Base-by-base conservation (phyloP, 1,140 invertebrate genomes). In the Latrodectus geometricus region DNA sequence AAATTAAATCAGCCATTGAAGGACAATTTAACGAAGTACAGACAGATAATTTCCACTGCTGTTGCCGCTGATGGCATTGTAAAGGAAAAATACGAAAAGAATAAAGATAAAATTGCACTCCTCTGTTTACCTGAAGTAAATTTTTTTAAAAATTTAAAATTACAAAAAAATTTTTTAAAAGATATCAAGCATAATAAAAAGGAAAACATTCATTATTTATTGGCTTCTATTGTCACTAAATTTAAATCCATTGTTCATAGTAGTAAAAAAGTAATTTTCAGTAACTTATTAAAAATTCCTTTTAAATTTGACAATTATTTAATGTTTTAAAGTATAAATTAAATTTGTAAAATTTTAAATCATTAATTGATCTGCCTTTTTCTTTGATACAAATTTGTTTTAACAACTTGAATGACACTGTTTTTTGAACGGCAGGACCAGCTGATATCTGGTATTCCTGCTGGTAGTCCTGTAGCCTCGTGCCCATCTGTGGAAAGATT, bases 1-100 rank as follows among this genome's bases (percentile, higher is more conserved):
- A 95, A 95, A 91, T 93, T 99, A 50, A 99, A 97, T 4, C 95
- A 96, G 90, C 95, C 96, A 88, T 96, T 99, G 90, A 93, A 93
- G 83, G 92, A 94, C 15, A 98, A 99, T 92, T 93, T 95, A 69
- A 93, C 93, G 87, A 99, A 99, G 91, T 99, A 99, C 92, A 93
- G 95, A 15, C 91, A 90, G 61, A 98, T 99, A 89, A 96, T 99
- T 87, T 94, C 95, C 90, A 99, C 97, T 91, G 98, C 98, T 49
- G 94, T 97, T 61, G 92, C 92, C 74, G 95, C 95, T 70, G 95
- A 96, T 91, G 93, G 90, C 86, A 91, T 96, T 85, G 96, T 99
- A 85, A 94, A 95, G 84, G 94, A 96, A 77, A 99, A 98, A 92
- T 99, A 95, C 90, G 94, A 95, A 75, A 92, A 91, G 23, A 95